phyloP scores from a whole-genome alignment of 1,140 invertebrate species.

The Drosophila sproati region DNA sequence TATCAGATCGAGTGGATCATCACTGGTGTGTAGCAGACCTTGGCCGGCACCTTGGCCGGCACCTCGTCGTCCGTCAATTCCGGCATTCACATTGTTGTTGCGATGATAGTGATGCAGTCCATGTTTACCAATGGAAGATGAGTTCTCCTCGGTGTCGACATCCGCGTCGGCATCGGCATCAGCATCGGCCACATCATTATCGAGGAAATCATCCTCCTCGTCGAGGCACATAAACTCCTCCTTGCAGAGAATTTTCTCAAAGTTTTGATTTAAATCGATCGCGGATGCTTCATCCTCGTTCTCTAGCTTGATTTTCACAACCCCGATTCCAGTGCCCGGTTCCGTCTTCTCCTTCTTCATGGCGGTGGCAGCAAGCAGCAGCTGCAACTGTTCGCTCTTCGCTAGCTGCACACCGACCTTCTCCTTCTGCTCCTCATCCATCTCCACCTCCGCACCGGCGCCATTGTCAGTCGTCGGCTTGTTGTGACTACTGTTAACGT shows the following conservation, averaged over 20 bases:
- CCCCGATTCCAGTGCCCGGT: slow-evolving; percentile 7
- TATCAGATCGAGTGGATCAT: slow-evolving; percentile 79
- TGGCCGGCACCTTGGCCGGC: slow-evolving; percentile 11
- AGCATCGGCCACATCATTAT: slow-evolving; percentile 37
- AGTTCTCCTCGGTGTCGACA: slow-evolving; percentile 71
- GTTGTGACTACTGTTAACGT: slow-evolving; percentile 53
- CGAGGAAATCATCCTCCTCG: slow-evolving; percentile 74
- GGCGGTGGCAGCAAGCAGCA: slow-evolving; percentile 54
- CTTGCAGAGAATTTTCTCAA: slow-evolving; percentile 83
- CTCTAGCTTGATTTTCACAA: slow-evolving; percentile 66
- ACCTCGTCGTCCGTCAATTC: too few relatives aligned
- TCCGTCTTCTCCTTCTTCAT: slow-evolving; percentile 63
- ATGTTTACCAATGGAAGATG: slow-evolving; percentile 67
- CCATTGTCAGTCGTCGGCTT: slow-evolving; percentile 58
- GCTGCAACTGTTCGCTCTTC: slow-evolving; percentile 65
- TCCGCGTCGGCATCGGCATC: too few relatives aligned
- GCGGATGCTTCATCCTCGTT: slow-evolving; percentile 54
- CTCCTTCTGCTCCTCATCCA: too few relatives aligned
- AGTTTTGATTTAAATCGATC: slow-evolving; percentile 83
- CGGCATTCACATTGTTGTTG: slow-evolving; percentile 54
- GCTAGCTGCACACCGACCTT: slow-evolving; percentile 55
- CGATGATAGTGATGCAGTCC: slow-evolving; percentile 46
- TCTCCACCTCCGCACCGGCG: slow-evolving; percentile 5
- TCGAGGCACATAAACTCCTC: slow-evolving; percentile 81
- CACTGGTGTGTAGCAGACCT: slow-evolving; percentile 24